Evolutionary conservation across 2,113 vertebrate genomes (phyloP).

Genomic region (Mustela nigripes): DNA sequence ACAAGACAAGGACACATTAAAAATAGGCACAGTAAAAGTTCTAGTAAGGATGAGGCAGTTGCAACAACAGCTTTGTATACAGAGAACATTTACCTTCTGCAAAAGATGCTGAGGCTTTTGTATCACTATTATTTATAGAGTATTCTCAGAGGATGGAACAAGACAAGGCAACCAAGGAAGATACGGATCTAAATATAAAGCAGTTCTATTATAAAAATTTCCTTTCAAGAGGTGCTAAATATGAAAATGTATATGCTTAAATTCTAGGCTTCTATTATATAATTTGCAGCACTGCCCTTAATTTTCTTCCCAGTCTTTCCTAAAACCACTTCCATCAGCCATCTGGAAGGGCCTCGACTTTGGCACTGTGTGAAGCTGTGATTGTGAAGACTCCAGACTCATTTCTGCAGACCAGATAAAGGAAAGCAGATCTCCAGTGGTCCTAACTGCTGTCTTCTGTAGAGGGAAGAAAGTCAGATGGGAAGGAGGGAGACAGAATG

Average conservation of each 20-base stretch:
- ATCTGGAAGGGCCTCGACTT: background rate
- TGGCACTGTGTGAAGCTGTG: background rate
- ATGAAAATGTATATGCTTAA: conserved; percentile 58
- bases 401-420: background rate
- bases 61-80: conserved; percentile 16
- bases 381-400: background rate
- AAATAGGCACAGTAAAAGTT: conserved; percentile 3
- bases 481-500: background rate
- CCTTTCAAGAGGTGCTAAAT: conserved; percentile 70
- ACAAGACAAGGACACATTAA: background rate
- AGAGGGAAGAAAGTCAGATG: background rate
- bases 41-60: background rate
- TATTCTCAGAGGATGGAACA: conserved; percentile 32
- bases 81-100: conserved; percentile 4
- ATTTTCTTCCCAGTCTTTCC: background rate
- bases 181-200: conserved; percentile 68
- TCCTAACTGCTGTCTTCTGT: background rate
- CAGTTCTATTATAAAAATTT: conserved; percentile 65
- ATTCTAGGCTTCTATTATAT: conserved; percentile 61
- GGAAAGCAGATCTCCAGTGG: background rate
- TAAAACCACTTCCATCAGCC: background rate
- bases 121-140: conserved; percentile 56
- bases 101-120: background rate
- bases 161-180: conserved; percentile 49
- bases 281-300: conserved; percentile 61